Evolutionary conservation across 2,113 vertebrate species (phyloP), one percentile per base, ranked within the genome.

Genomic region (Apodemus sylvaticus): DNA sequence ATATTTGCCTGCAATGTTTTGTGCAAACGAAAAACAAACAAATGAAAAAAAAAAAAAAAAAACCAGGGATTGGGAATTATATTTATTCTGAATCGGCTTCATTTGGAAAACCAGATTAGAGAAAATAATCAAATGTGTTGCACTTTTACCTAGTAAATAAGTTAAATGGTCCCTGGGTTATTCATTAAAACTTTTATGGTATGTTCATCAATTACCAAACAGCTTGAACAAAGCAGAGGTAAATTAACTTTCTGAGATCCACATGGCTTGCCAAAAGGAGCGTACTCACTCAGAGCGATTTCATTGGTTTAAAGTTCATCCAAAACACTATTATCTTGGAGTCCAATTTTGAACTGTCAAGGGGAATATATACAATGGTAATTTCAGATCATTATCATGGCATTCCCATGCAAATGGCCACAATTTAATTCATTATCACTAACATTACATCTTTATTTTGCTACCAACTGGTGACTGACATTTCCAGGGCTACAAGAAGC

Each of bases 351-450:
- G 97, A 98, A 97, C 98, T 98, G 98, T 99, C 98, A 98, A 96
- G 98, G 97, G 98, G 98, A 98, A 98, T 98, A 98, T 98, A 98
- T 99, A 98, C 98, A 98, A 98, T 98, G 98, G 98, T 98, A 98
- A 98, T 99, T 98, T 98, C 97, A 98, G 98, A 98, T 98, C 98
- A 98, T 99, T 98, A 98, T 98, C 98, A 98, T 97, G 98, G 96
- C 98, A 98, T 99, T 99, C 98, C 98, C 98, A 98, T 99, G 98
- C 98, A 99, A 99, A 99, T 98, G 98, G 98, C 98, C 98, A 98
- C 98, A 98, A 98, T 98, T 99, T 98, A 98, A 98, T 99, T 99
- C 98, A 98, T 99, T 99, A 98, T 98, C 98, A 98, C 98, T 98
- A 98, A 97, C 98, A 98, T 98, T 98, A 98, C 98, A 98, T 98